Base-by-base conservation (phyloP, 2,888 invertebrate species). In the Hypena proboscidalis region DNA sequence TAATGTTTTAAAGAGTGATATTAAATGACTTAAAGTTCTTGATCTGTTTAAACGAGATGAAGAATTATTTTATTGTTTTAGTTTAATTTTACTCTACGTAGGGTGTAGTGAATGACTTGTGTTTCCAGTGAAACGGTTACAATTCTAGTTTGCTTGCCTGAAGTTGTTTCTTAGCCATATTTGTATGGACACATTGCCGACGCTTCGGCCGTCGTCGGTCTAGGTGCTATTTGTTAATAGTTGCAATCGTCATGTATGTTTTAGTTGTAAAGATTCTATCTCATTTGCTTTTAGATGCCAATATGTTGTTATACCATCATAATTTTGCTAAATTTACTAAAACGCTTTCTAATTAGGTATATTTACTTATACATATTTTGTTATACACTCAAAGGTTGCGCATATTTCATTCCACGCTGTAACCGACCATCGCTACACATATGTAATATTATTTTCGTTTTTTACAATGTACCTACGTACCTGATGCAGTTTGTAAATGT, bases 141-240 rank as follows among this genome's bases (percentile, higher is more conserved):
- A 55, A 58, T 68, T 71, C 66, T 65, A 73, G 58, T 71, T 78
- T 74, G 81, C 85, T 87, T 86, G 85, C 83, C 86, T 70, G 70
- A 69, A 58, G 70, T 55, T 74, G 59, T 67, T 70, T 73, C 73
- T 79, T 77, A 81, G 76, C 74, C 80, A 77, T 74, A 56, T 67
- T 62, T 65, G 46, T 58, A 56, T 56, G 67, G 59, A 51, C 64
- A 57, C 53, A 55, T 45, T 54, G 58, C 69, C 67, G 77, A 55
- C 67, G 65, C 61, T 53, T 43, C 49, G 59, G 53, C 59, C 51
- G 74, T 69, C 78, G 74, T 69, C 78, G 74, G 71, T 65, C 74
- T 80, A 82, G 87, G 87, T 88, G 88, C 88, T 87, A 86, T 79
- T 76, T 74, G 73, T 80, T 83, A 70, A 67, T 74, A 75, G 60